These are phyloP conservation scores for Litoditis marina DNA, from an alignment of 2,888 invertebrate genomes.

Conservation along the genomic window DNA sequence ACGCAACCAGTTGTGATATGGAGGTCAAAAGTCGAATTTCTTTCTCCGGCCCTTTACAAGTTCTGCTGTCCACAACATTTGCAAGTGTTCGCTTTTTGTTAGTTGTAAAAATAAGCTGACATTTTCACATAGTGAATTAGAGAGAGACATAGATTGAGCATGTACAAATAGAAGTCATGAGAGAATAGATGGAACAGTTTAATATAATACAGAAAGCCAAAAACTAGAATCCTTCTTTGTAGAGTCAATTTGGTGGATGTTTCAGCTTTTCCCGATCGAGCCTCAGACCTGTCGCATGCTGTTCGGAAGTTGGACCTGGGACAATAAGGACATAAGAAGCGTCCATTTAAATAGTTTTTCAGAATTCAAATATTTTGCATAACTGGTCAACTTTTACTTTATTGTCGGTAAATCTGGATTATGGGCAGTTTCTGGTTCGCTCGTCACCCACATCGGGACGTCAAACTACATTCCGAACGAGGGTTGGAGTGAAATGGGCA, in stretches of 20 bases:
- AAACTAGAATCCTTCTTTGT: no score
- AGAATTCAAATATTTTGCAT: no score
- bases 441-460: slow-evolving; percentile 13
- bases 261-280: slow-evolving; percentile 25
- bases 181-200: no score
- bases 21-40: slow-evolving; percentile 16
- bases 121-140: no score
- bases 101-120: not conserved
- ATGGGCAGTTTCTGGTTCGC: slow-evolving; percentile 23
- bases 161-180: no score
- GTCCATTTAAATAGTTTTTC: no score
- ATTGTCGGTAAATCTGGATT: no score
- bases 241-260: no score
- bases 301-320: slow-evolving; percentile 26
- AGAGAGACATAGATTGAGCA: no score
- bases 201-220: no score
- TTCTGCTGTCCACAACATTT: slow-evolving; percentile 26
- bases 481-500: slow-evolving; percentile 26
- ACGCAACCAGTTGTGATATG: no score
- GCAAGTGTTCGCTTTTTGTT: slow-evolving; percentile 6
- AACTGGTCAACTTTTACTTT: no score
- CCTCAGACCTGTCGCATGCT: slow-evolving; percentile 23
- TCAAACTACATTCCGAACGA: slow-evolving; percentile 25
- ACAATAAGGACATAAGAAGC: slow-evolving; percentile 25
- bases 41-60: slow-evolving; percentile 30